These are phyloP conservation scores for Ormyrus rosae DNA, from an alignment of 2,888 invertebrate species.

Conservation along the genomic window DNA sequence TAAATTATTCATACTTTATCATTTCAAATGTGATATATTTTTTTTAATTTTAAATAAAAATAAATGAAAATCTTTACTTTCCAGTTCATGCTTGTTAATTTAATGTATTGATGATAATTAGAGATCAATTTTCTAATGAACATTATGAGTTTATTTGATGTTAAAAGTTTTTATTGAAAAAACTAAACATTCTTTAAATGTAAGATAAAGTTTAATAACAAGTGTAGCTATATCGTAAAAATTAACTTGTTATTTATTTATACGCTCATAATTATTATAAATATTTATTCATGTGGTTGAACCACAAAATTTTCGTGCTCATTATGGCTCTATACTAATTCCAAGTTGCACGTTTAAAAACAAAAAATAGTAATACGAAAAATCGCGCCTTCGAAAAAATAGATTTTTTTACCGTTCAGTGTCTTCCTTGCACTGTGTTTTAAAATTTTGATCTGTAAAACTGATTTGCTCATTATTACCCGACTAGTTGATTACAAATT, in stretches of 20 bases:
- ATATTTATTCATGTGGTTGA: neutral
- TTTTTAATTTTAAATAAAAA: constrained; percentile 11
- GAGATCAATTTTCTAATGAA: neutral
- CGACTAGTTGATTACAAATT: no score
- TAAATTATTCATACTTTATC: constrained; percentile 33
- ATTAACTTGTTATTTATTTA: neutral
- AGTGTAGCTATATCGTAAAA: neutral
- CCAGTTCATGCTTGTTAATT: constrained; percentile 13
- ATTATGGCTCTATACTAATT: no score
- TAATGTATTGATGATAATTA: constrained; percentile 2
- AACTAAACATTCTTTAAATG: neutral
- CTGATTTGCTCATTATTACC: no score
- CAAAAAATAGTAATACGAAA: neutral
- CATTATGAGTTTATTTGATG: constrained; percentile 14
- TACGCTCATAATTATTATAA: neutral
- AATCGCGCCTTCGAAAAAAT: constrained; percentile 13
- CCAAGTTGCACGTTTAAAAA: neutral
- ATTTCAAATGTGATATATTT: constrained; percentile 25
- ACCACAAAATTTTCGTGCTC: no score
- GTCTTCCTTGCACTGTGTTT: neutral
- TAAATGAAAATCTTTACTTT: constrained; percentile 4
- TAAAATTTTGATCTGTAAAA: no score
- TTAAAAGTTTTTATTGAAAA: constrained; percentile 5
- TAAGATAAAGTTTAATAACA: constrained; percentile 4
- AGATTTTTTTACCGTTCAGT: neutral